Base-by-base conservation (phyloP, 2,113 vertebrate genomes). In the Meleagris gallopavo region DNA sequence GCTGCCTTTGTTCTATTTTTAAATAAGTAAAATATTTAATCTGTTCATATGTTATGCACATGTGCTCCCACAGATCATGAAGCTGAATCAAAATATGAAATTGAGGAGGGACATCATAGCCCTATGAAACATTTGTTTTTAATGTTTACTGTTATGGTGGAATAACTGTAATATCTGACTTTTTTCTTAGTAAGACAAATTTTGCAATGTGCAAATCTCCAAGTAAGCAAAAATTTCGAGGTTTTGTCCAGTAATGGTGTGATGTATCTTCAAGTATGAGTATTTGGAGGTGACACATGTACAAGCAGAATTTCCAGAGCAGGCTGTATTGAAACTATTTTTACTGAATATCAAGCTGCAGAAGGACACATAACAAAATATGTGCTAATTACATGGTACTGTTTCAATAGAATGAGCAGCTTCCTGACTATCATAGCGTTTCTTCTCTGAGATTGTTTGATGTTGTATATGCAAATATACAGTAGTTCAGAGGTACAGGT, bases 1-100 rank as follows among this genome's bases (percentile, higher is more conserved):
- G 90, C 93, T 93, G 90, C 92, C 69, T 94, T 95, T 93, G 69
- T 88, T 90, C 92, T 93, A 95, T 96, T 96, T 96, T 91, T 60
- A 96, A 94, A 77, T 77, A 85, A 92, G 87, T 92, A 91, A 94
- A 90, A 84, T 87, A 69, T 93, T 96, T 93, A 36, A 58, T 48
- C 84, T 65, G 36, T 61, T 95, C 74, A 70, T 82, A 57, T 73
- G 86, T 77, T 84, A 9, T 64, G 89, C 62, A 90, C 73, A 65
- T 84, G 52, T 94, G 40, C 75, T 85, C 46, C 62, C 79, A 89
- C 27, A 87, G 40, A 50, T 93, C 78, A 73, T 54, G 78, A 93
- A 70, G 73, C 34, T 43, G 75, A 93, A 55, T 21, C 20, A 54
- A 87, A 89, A 62, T 48, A 61, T 45, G 25, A 93, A 87, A 65